Percentiles rank a stretch among this genome's conserved stretches.
phyloP scores from a whole-genome alignment of 2,797 vertebrate genomes.

The Orientallactaga sibirica region DNA sequence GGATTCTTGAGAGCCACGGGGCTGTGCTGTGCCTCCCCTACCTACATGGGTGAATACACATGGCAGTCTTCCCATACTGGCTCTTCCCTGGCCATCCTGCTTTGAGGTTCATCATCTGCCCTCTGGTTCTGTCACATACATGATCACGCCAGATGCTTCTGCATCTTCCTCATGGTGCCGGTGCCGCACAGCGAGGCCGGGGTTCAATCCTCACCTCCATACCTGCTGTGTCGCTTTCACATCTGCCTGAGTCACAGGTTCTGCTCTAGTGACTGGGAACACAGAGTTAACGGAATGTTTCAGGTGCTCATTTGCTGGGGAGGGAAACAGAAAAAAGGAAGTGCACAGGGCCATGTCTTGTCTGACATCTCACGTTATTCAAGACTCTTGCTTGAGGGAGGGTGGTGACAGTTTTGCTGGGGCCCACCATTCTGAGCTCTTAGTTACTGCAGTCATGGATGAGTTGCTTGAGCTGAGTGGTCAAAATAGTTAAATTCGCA shows the following conservation, averaged over 20 bases:
- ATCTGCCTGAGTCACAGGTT: background rate
- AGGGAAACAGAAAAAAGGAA: background rate
- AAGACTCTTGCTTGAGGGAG: background rate
- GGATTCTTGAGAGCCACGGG: background rate
- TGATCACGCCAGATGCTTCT: background rate
- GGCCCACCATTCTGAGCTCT: background rate
- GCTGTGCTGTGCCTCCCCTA: background rate
- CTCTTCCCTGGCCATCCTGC: background rate
- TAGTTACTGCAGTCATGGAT: background rate
- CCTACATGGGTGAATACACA: background rate
- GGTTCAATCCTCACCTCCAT: background rate
- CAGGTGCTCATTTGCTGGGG: background rate
- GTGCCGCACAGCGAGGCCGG: background rate
- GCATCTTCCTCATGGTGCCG: background rate
- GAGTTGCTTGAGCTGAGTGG: background rate
- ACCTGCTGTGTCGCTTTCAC: background rate
- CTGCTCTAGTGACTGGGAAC: background rate
- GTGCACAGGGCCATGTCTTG: background rate
- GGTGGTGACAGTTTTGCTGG: background rate
- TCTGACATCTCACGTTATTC: background rate
- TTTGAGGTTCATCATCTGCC: background rate
- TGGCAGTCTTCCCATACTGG: fast-evolving
- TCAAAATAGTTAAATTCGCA: background rate
- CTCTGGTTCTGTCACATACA: background rate
- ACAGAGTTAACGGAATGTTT: background rate